Conservation (phyloP, 2,113 vertebrate genomes). For the Diglossa brunneiventris region DNA sequence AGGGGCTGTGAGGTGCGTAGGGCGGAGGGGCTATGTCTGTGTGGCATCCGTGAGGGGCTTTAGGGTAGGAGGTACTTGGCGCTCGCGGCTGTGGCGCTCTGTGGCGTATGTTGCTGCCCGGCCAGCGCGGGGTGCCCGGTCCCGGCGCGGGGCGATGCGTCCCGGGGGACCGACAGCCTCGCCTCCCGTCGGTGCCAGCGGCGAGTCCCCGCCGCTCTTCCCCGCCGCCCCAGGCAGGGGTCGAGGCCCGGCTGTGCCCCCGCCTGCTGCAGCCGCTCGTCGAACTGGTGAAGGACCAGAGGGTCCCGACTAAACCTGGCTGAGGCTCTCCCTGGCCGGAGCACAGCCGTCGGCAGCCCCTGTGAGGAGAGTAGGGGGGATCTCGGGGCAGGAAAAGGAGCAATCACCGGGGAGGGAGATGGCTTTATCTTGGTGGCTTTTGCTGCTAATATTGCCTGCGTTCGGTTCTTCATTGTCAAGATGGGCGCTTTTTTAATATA, state of each 20-base stretch:
- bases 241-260: not conserved
- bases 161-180: not conserved
- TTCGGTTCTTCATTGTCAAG: fast-evolving
- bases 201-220: not conserved
- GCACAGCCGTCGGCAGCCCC: not conserved
- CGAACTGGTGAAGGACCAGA: not conserved
- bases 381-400: not conserved
- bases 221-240: not conserved
- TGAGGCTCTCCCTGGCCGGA: not conserved
- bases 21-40: not conserved
- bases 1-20: not conserved
- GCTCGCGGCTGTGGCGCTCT: not conserved
- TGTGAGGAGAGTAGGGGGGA: fast-evolving
- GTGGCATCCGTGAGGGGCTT: not conserved
- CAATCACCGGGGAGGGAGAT: fast-evolving
- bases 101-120: not conserved
- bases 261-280: fast-evolving
- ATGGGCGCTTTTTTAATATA: not conserved
- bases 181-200: not conserved
- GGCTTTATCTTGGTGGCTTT: not conserved
- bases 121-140: no score
- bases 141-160: not conserved
- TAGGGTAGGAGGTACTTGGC: not conserved
- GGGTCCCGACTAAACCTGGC: not conserved
- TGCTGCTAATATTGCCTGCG: fast-evolving